These are phyloP conservation scores for Kryphioiulus occultus DNA, from an alignment of 2,888 invertebrate genomes.

Conservation along the genomic window DNA sequence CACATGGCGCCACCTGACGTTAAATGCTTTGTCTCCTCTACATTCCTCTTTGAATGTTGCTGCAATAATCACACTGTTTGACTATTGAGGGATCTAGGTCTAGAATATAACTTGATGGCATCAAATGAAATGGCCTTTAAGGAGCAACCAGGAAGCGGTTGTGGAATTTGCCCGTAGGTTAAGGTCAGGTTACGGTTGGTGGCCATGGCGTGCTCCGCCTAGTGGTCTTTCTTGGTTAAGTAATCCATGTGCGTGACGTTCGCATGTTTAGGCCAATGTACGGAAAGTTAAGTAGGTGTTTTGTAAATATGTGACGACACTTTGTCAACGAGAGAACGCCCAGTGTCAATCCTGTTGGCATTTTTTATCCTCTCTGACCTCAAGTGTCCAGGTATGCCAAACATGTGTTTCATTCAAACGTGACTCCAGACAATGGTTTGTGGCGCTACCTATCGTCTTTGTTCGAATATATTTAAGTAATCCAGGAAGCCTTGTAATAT, in stretches of 20 bases:
- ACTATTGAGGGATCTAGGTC: not conserved
- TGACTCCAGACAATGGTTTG: not conserved
- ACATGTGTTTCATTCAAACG: not conserved
- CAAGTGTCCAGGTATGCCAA: not conserved
- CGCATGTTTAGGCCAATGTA: not conserved
- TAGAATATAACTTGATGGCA: not conserved
- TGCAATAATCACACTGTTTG: not conserved
- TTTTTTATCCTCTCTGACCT: conserved; percentile 7
- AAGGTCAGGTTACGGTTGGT: conserved; percentile 49
- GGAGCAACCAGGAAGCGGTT: conserved; percentile 44
- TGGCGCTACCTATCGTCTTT: not conserved
- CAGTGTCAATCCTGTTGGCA: not conserved
- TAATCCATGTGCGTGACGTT: not conserved
- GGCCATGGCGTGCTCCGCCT: not conserved
- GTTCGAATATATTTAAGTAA: too few relatives aligned
- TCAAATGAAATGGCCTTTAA: not conserved
- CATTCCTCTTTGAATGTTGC: not conserved
- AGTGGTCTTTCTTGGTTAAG: not conserved
- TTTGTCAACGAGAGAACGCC: not conserved
- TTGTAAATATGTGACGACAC: not conserved
- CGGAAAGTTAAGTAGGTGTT: not conserved
- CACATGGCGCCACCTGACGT: not conserved
- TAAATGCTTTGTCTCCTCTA: not conserved
- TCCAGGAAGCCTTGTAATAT: too few relatives aligned
- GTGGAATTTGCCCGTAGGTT: conserved; percentile 47